Base-by-base conservation (phyloP, 1,140 invertebrate species). In the Hyphantria cunea region DNA sequence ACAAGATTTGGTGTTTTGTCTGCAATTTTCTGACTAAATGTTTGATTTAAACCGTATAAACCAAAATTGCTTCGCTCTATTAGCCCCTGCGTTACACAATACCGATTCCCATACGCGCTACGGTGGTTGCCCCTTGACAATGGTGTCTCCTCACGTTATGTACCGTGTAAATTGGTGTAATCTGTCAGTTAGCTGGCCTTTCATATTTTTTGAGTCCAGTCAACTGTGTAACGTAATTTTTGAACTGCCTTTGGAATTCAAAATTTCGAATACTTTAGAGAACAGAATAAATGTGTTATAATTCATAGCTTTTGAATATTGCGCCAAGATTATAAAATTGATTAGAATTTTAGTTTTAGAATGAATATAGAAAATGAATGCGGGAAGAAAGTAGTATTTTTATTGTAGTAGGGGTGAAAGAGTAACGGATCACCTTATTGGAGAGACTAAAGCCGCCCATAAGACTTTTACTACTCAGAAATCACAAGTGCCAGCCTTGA, bases 161-260 rank as follows among this genome's bases (percentile, higher is more conserved):
- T 68, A 66, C 71, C 76, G 76, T 81, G 74, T 77, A 73, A 77
- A 79, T 76, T 74, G 42, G 41, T 64, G 62, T 59, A 70, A 74
- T 78, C 64, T 62, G 54, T 62, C 58, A 49, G 25, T 72, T 74
- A 79, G 65, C 65, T 33, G 55, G 61, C 41, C 59, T 66, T 68
- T 65, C 58, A 64, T 65, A 51, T 52, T 33, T 47, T 55, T 45
- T 53, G 49, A 13, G 14, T 53, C 60, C 49, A 61, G 9, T 58
- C 45, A 58, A 58, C 55, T 58, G 33, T 49, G 14, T 12, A 37
- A 58, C 55, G 37, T 13, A 25, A 14, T 25, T 13, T 48, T 48
- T 42, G 17, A 47, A 55, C 42, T 11, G 10, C 34, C n/a, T 55
- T 14, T 39, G 10, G 44, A 7, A 37, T 37, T 0, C 11, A 37